Conservation (phyloP, 2,797 vertebrate genomes). For the Chelon labrosus region DNA sequence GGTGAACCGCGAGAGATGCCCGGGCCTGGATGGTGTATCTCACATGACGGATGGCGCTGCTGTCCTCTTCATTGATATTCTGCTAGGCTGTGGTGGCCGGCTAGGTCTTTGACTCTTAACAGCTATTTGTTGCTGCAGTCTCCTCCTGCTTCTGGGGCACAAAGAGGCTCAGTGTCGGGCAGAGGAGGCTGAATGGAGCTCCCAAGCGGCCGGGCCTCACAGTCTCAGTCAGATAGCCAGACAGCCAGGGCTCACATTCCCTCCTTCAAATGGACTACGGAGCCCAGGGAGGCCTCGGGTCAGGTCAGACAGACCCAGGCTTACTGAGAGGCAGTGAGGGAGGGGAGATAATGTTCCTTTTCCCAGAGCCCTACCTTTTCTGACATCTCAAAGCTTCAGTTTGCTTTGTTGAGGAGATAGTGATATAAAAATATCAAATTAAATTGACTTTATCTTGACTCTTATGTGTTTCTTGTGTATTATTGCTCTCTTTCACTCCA, state of each 20-base stretch:
- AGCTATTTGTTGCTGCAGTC: conserved; percentile 82
- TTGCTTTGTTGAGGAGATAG: conserved; percentile 47
- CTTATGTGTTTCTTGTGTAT: conserved; percentile 52
- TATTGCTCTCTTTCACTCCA: conserved; percentile 74
- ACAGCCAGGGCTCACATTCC: conserved; percentile 79
- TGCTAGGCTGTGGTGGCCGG: conserved; percentile 46
- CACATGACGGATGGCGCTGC: conserved; percentile 60
- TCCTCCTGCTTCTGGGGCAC: conserved; percentile 80
- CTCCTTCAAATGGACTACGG: conserved; percentile 73
- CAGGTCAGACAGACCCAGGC: conserved; percentile 64
- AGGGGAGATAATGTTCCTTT: conserved; percentile 56
- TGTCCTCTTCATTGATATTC: conserved; percentile 79
- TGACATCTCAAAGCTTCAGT: conserved; percentile 11
- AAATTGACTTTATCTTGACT: conserved; percentile 52
- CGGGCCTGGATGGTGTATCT: conserved; percentile 43
- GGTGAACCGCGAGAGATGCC: conserved; percentile 52
- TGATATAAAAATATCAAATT: conserved; percentile 63
- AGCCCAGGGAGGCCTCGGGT: conserved; percentile 68
- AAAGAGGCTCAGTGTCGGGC: conserved; percentile 85
- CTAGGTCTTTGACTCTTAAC: conserved; percentile 78
- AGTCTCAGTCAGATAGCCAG: conserved; percentile 66
- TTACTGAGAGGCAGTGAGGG: conserved; percentile 55
- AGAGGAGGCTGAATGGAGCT: conserved; percentile 81
- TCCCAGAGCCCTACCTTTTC: conserved; percentile 33
- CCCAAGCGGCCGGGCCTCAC: conserved; percentile 76